Conservation (phyloP, 2,888 invertebrate species). For the Opisthograptis luteolata region DNA sequence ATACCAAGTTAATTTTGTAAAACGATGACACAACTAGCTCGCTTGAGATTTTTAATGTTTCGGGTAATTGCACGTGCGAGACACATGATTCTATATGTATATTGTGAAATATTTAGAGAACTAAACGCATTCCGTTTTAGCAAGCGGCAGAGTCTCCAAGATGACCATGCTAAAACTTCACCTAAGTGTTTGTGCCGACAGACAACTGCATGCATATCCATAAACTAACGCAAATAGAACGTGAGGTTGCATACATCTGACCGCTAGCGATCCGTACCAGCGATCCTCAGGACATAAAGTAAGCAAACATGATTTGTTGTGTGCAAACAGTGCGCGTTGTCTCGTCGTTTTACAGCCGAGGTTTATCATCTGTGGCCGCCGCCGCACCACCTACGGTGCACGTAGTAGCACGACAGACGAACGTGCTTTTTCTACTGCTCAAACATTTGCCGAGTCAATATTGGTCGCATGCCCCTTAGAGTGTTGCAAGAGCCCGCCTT, state of each 20-base stretch:
- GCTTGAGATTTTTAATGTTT: conserved; percentile 29
- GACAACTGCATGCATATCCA: conserved; percentile 48
- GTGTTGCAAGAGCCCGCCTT: conserved; percentile 58
- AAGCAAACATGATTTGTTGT: conserved; percentile 76
- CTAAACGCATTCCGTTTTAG: background rate
- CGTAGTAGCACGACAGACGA: conserved; percentile 63
- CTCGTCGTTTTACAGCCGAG: conserved; percentile 57
- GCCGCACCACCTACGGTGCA: conserved; percentile 61
- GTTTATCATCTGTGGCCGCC: conserved; percentile 64
- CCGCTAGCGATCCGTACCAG: conserved; percentile 62
- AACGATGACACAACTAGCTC: conserved; percentile 38
- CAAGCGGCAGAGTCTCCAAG: conserved; percentile 10
- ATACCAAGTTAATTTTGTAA: conserved; percentile 48
- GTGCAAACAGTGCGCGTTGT: conserved; percentile 73
- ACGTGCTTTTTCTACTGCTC: conserved; percentile 68
- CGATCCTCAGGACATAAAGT: conserved; percentile 67
- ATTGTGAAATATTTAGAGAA: background rate
- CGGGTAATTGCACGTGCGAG: conserved; percentile 11
- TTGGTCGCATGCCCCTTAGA: conserved; percentile 66
- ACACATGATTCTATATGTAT: background rate
- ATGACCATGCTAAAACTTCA: conserved; percentile 20
- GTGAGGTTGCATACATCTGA: conserved; percentile 69
- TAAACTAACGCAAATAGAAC: conserved; percentile 69
- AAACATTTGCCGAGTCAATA: conserved; percentile 79
- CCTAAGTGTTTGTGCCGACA: conserved; percentile 36